Evolutionary conservation across 2,888 invertebrate species (phyloP).

Genomic region (Lissocephala sabroskyi): DNA sequence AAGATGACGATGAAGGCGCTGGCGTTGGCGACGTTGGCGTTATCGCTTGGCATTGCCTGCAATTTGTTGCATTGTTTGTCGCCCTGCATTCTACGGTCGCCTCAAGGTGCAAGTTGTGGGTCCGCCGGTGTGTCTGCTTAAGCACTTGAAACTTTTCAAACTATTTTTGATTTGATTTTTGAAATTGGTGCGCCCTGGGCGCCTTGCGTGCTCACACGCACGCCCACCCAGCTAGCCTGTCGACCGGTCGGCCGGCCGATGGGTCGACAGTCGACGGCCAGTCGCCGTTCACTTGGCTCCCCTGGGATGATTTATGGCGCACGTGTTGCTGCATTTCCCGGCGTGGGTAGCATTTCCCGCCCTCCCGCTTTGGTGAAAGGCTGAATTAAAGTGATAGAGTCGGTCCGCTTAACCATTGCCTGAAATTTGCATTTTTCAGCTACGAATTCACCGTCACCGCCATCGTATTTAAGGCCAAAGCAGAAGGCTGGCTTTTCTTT

Average conservation of each 20-base stretch:
- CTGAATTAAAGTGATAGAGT: conserved; percentile 54
- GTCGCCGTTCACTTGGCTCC: conserved; percentile 9
- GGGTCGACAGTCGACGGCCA: no score
- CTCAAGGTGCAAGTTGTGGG: conserved; percentile 24
- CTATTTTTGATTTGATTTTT: conserved; percentile 64
- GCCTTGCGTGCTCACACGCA: conserved; percentile 23
- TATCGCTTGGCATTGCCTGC: conserved; percentile 25
- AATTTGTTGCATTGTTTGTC: conserved; percentile 67
- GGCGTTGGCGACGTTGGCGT: conserved; percentile 9
- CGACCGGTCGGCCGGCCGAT: conserved; percentile 7
- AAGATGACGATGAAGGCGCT: not conserved
- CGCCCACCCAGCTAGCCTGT: conserved; percentile 9
- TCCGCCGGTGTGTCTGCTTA: conserved; percentile 24
- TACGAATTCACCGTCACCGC: conserved; percentile 29
- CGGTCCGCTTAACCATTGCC: conserved; percentile 16
- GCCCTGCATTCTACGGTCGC: conserved; percentile 12
- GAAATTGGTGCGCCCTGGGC: conserved; percentile 39
- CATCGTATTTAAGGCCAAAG: conserved; percentile 42
- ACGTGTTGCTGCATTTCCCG: conserved; percentile 55
- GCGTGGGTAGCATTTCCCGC: not conserved
- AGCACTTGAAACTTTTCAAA: conserved; percentile 58
- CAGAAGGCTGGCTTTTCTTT: conserved; percentile 21
- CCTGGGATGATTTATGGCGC: conserved; percentile 52
- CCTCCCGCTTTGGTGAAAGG: conserved; percentile 45
- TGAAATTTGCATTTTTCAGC: conserved; percentile 53